phyloP scores from a whole-genome alignment of 2,888 invertebrate species.

The Catocala sponsa region DNA sequence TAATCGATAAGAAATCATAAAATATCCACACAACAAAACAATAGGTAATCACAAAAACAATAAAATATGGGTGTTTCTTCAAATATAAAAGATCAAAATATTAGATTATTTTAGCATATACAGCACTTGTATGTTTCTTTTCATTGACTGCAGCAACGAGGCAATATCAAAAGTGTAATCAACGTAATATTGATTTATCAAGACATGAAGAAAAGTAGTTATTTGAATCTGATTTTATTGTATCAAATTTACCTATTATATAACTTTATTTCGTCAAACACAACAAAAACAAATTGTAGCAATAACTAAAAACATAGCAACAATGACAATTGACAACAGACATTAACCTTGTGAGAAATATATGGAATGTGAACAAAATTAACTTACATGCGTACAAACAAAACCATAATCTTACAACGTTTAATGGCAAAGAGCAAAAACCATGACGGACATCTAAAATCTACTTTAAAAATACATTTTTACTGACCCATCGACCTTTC shows the following conservation, averaged over 20 bases:
- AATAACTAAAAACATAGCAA: conserved; percentile 38
- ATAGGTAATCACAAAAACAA: too few relatives aligned
- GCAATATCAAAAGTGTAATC: background rate
- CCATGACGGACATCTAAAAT: conserved; percentile 75
- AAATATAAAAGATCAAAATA: too few relatives aligned
- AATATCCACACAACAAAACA: too few relatives aligned
- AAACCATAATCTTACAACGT: conserved; percentile 65
- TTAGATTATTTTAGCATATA: too few relatives aligned
- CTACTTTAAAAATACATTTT: conserved; percentile 68
- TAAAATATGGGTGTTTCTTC: too few relatives aligned
- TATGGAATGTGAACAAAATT: conserved; percentile 46
- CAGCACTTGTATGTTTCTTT: too few relatives aligned
- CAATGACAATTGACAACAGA: conserved; percentile 41
- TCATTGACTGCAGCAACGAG: too few relatives aligned
- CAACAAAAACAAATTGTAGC: conserved; percentile 35
- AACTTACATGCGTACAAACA: conserved; percentile 78
- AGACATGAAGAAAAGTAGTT: background rate
- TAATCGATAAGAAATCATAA: too few relatives aligned
- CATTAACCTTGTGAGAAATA: conserved; percentile 29
- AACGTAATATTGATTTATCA: background rate
- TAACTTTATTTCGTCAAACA: conserved; percentile 41
- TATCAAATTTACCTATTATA: conserved; percentile 34
- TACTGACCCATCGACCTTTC: conserved; percentile 77
- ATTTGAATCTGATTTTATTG: background rate
- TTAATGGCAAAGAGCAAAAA: conserved; percentile 77